Conservation (phyloP, 2,113 vertebrate genomes). For the Coptodon rendalli region DNA sequence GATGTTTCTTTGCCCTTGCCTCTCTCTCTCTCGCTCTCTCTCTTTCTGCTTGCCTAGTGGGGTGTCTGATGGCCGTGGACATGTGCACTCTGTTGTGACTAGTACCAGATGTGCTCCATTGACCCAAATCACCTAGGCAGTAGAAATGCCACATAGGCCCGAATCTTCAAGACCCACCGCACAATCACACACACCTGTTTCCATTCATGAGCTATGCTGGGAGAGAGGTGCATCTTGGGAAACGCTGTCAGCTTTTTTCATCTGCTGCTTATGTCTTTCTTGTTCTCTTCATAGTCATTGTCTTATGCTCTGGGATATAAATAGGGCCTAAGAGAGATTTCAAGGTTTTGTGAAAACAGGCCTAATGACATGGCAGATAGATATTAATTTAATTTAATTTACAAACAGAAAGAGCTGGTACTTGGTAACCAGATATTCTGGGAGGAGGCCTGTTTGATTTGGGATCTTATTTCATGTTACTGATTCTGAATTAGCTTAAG, state of each 20-base stretch:
- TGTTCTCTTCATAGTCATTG: constrained; percentile 29
- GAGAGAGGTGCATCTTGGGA: constrained; percentile 72
- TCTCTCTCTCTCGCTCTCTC: constrained; percentile 15
- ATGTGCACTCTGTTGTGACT: constrained; percentile 81
- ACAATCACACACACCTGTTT: constrained; percentile 82
- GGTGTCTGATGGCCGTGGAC: constrained; percentile 74
- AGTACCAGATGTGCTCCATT: constrained; percentile 83
- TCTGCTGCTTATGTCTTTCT: constrained; percentile 53
- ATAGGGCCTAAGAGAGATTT: constrained; percentile 51
- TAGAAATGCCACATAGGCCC: constrained; percentile 77
- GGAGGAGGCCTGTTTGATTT: constrained; percentile 62
- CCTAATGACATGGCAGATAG: constrained; percentile 59
- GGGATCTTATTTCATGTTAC: constrained; percentile 71
- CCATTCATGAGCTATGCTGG: constrained; percentile 70
- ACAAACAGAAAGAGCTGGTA: constrained; percentile 61
- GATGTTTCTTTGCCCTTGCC: constrained; percentile 70
- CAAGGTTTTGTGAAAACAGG: constrained; percentile 41
- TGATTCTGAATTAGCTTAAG: constrained; percentile 76
- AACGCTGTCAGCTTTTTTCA: constrained; percentile 62
- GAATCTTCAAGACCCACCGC: constrained; percentile 77
- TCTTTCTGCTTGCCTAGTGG: constrained; percentile 56
- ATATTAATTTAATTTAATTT: constrained; percentile 67
- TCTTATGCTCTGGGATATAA: constrained; percentile 47
- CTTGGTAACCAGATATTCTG: constrained; percentile 55
- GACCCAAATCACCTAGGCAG: constrained; percentile 81